Percentiles rank a stretch among this genome's conserved stretches.
Evolutionary conservation across 2,888 invertebrate species (phyloP).

Genomic region (Molanna angustata): DNA sequence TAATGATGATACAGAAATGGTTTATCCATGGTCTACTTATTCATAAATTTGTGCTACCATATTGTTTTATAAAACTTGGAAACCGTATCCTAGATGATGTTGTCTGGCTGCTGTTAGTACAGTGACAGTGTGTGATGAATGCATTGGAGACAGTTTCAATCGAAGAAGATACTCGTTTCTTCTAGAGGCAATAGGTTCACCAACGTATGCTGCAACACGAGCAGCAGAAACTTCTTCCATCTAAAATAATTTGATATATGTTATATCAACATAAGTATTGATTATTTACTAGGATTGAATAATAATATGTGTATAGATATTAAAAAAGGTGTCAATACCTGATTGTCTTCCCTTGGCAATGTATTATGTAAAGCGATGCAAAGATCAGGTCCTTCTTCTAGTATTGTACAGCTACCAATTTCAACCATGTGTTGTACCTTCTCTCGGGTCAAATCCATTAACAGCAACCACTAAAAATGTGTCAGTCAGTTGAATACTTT

Average conservation of each 20-base stretch:
- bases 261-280: neutral
- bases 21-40: too few species aligned
- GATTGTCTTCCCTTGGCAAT: neutral
- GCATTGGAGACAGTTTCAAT: neutral
- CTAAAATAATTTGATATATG: slow-evolving; percentile 28
- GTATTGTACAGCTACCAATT: slow-evolving; percentile 1
- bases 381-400: slow-evolving; percentile 9
- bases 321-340: slow-evolving; percentile 7
- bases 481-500: too few species aligned
- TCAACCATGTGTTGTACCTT: slow-evolving; percentile 5
- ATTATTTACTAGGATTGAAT: neutral
- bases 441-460: slow-evolving; percentile 10
- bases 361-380: slow-evolving; percentile 1
- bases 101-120: neutral
- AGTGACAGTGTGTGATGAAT: neutral
- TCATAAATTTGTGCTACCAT: neutral
- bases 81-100: neutral
- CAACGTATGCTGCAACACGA: slow-evolving; percentile 55
- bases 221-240: slow-evolving; percentile 55
- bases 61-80: neutral
- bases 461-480: slow-evolving; percentile 18
- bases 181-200: slow-evolving; percentile 25
- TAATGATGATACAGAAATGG: too few species aligned
- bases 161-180: neutral
- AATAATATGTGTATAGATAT: neutral